Base-by-base conservation (phyloP, 2,888 invertebrate genomes). In the Sinodicranocentrus sp. region DNA sequence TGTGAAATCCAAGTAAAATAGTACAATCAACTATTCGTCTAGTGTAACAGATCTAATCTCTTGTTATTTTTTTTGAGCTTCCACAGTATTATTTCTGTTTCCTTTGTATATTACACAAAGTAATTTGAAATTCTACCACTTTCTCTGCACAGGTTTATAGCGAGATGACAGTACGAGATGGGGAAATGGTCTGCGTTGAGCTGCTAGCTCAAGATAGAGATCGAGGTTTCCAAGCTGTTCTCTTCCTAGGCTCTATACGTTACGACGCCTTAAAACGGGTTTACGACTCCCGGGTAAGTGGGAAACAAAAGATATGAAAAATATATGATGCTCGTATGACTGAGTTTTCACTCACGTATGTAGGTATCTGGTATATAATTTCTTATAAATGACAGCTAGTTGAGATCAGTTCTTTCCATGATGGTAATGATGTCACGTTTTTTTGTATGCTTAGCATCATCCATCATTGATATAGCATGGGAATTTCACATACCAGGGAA, bases 181-280 rank as follows among this genome's bases (percentile, higher is more conserved):
- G 98, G 0, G 99, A 99, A 92, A 97, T 98, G 95, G 98, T 99
- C 76, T 98, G 98, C 91, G 98, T 99, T 83, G 99, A 99, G 91
- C 92, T 99, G 90, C 96, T 98, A 80, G 99, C 98, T 76, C 94
- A 95, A 52, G 98, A 99, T 90, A 94, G 96, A 87, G 94, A 95
- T 90, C 95, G 94, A 71, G 93, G 94, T 33, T 94, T 96, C 63
- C 97, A 97, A 91, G 96, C 97, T 25, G 98, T 98, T 89, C 95
- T 99, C 89, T 99, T 99, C 91, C 94, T 98, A 82, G 99, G 99
- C 68, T 98, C 98, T 82, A 98, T 99, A 90, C 94, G 98, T 89
- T 99, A 98, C 91, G 99, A 99, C 92, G 97, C 98, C 33, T 92
- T 99, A 86, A 98, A 98, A 91, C 95, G 97, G 91, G 98, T 98